Conservation (phyloP, 2,113 vertebrate genomes). For the Drymodes brunneopygia region DNA sequence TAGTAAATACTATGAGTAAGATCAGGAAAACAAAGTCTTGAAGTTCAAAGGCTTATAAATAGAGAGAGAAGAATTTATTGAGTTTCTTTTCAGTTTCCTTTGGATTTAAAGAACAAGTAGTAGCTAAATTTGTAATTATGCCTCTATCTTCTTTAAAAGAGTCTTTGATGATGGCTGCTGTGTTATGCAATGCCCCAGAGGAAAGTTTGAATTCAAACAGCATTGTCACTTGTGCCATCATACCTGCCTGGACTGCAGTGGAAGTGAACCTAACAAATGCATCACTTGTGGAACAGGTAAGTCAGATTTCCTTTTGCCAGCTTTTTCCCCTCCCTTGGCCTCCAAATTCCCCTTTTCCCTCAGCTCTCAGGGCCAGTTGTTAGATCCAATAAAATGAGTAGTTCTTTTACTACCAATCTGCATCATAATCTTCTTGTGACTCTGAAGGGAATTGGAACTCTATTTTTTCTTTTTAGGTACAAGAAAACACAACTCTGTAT, state of each 20-base stretch:
- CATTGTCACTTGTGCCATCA: constrained; percentile 85
- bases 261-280: constrained; percentile 82
- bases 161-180: constrained; percentile 81
- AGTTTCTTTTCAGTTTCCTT: not conserved
- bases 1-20: not conserved
- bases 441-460: not conserved
- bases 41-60: not conserved
- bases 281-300: constrained; percentile 84
- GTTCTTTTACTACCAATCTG: not conserved
- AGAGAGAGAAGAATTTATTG: not conserved
- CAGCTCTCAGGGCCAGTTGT: not conserved
- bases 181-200: constrained; percentile 69
- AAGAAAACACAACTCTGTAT: not conserved
- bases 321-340: not conserved
- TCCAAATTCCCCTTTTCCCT: not conserved
- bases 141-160: constrained; percentile 66
- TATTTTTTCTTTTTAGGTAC: not conserved
- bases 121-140: not conserved
- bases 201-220: constrained; percentile 74
- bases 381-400: not conserved
- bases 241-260: constrained; percentile 84
- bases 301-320: not conserved
- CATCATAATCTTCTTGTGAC: not conserved
- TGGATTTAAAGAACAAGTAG: not conserved
- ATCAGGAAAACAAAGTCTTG: not conserved